These are phyloP conservation scores for Eubasilissa regina DNA, from an alignment of 1,140 invertebrate genomes.

Conservation along the genomic window DNA sequence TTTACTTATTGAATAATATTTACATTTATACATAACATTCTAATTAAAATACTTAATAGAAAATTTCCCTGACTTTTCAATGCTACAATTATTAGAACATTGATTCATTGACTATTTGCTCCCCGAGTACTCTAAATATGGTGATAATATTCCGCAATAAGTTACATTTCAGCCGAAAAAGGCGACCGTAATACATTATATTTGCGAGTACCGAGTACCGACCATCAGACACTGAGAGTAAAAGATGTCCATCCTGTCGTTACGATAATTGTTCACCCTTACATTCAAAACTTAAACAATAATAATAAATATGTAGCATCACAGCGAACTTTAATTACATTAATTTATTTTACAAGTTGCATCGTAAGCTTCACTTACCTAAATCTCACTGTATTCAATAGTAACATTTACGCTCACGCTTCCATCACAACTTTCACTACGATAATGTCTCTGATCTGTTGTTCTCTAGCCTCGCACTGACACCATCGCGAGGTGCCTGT, in stretches of 20 bases:
- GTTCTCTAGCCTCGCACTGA: no score
- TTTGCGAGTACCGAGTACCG: no score
- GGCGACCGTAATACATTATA: no score
- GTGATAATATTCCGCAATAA: no score
- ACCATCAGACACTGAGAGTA: background rate
- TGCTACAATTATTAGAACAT: conserved; percentile 14
- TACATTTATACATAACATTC: conserved; percentile 37
- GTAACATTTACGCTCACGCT: background rate
- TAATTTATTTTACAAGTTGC: conserved; percentile 44
- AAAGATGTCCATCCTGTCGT: background rate
- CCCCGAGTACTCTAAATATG: background rate
- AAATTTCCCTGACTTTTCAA: background rate
- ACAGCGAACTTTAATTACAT: conserved; percentile 57
- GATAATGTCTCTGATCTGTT: no score
- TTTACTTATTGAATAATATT: conserved; percentile 18
- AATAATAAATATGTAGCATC: conserved; percentile 57
- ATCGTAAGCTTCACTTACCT: conserved; percentile 50
- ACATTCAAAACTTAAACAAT: conserved; percentile 15
- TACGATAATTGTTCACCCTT: conserved; percentile 15
- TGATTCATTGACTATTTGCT: conserved; percentile 4
- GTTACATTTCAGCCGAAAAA: no score
- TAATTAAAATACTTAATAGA: conserved; percentile 8
- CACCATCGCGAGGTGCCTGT: no score
- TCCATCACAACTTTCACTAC: background rate
- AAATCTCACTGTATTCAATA: conserved; percentile 42